Conservation (phyloP, 2,113 vertebrate species). For the Arizona elegans region DNA sequence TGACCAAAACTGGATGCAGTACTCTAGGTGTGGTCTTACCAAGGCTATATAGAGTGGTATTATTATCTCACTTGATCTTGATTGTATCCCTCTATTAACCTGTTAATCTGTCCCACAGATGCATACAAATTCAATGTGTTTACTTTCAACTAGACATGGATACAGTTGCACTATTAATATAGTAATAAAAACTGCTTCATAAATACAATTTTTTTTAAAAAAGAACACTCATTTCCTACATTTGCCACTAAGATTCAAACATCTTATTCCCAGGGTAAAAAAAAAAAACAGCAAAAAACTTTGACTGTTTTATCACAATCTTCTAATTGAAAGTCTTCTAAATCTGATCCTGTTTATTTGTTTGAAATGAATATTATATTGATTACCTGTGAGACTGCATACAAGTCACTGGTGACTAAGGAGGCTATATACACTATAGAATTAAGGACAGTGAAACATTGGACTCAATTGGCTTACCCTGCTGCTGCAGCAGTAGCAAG, state of each 20-base stretch:
- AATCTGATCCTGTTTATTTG: constrained; percentile 68
- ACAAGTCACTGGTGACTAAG: constrained; percentile 65
- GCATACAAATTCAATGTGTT: neutral
- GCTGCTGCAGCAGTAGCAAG: constrained; percentile 72
- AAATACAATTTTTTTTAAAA: constrained; percentile 37
- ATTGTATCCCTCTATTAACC: no score
- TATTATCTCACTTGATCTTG: no score
- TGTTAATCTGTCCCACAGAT: neutral
- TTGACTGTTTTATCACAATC: constrained; percentile 64
- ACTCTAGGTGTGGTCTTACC: no score
- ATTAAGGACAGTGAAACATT: constrained; percentile 79
- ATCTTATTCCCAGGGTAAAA: constrained; percentile 32
- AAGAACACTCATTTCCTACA: constrained; percentile 3
- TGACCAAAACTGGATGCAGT: no score
- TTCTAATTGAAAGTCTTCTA: constrained; percentile 73
- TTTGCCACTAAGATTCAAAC: constrained; percentile 24
- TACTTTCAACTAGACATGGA: neutral
- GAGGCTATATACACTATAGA: constrained; percentile 67
- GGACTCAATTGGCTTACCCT: constrained; percentile 72
- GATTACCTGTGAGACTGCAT: constrained; percentile 69
- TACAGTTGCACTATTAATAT: neutral
- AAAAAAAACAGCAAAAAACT: constrained; percentile 50
- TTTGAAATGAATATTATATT: constrained; percentile 77
- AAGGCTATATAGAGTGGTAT: no score
- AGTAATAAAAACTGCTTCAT: neutral